phyloP scores from a whole-genome alignment of 2,888 invertebrate genomes.

The Cremastinae sp. region DNA sequence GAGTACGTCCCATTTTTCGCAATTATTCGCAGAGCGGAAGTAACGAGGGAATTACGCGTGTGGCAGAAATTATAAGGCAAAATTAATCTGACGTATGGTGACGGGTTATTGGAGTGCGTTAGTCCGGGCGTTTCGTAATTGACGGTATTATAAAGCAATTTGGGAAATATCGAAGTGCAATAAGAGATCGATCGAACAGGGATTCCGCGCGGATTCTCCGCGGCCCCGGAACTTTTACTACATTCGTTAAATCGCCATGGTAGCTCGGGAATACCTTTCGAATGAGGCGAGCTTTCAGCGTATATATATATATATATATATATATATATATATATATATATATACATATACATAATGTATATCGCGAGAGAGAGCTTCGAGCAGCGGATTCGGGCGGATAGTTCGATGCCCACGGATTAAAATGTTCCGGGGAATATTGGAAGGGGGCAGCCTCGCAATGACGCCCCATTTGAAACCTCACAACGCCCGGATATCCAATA shows the following conservation, averaged over 20 bases:
- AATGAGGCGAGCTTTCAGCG: slow-evolving; percentile 36
- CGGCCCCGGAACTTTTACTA: neutral
- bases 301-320: too few species aligned
- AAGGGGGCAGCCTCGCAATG: neutral
- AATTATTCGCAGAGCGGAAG: neutral
- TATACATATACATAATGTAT: too few species aligned
- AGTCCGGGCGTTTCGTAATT: neutral
- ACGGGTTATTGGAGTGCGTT: neutral
- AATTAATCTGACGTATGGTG: too few species aligned
- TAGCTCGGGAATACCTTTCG: slow-evolving; percentile 11
- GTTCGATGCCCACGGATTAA: slow-evolving; percentile 48
- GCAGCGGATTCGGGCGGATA: slow-evolving; percentile 41
- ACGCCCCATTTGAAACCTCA: neutral
- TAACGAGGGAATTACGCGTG: neutral
- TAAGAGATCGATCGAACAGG: slow-evolving; percentile 2
- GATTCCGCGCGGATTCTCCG: slow-evolving; percentile 19
- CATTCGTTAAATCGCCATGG: slow-evolving; percentile 18
- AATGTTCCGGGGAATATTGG: slow-evolving; percentile 41
- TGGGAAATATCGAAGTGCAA: slow-evolving; percentile 32
- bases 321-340: too few species aligned
- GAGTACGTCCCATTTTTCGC: too few species aligned
- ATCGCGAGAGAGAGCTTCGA: slow-evolving; percentile 50
- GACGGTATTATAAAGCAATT: slow-evolving; percentile 36
- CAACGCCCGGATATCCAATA: slow-evolving; percentile 47
- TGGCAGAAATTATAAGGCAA: neutral